A percentile compares a stretch with the other conserved stretches of the same genome.
Conservation (phyloP, 2,888 invertebrate genomes). For the Oligia strigilis region DNA sequence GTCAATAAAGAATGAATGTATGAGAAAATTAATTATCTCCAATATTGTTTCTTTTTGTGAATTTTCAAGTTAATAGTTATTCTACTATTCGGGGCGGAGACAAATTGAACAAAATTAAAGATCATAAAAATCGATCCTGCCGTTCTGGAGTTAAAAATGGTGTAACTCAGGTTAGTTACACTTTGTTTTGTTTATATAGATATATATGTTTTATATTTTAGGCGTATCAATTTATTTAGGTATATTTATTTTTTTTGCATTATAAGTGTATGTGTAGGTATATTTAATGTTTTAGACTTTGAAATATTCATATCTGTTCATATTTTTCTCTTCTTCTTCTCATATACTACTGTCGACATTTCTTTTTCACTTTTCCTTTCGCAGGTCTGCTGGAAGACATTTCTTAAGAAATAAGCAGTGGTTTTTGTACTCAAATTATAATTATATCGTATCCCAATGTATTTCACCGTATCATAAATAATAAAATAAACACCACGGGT, state of each 20-base stretch:
- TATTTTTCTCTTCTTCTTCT: neutral
- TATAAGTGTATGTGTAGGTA: too few species aligned
- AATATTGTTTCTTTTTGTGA: too few species aligned
- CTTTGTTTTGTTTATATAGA: too few species aligned
- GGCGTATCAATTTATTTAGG: neutral
- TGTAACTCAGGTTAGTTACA: too few species aligned
- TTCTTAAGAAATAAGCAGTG: neutral
- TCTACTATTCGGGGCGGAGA: too few species aligned
- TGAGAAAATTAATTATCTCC: too few species aligned
- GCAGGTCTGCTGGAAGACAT: neutral
- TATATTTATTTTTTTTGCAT: neutral
- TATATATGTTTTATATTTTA: neutral
- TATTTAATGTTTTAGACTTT: neutral
- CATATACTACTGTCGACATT: neutral
- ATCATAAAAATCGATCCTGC: too few species aligned
- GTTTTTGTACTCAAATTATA: neutral
- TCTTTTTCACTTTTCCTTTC: neutral
- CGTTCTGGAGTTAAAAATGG: too few species aligned
- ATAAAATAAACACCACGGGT: neutral
- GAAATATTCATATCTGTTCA: neutral
- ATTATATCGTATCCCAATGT: neutral
- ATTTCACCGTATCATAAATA: neutral
- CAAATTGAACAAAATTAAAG: too few species aligned
- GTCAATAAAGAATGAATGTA: too few species aligned
- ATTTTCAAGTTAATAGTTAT: too few species aligned